These are phyloP conservation scores for Gymnobelideus leadbeateri DNA, from an alignment of 2,113 vertebrate genomes.

Conservation along the genomic window DNA sequence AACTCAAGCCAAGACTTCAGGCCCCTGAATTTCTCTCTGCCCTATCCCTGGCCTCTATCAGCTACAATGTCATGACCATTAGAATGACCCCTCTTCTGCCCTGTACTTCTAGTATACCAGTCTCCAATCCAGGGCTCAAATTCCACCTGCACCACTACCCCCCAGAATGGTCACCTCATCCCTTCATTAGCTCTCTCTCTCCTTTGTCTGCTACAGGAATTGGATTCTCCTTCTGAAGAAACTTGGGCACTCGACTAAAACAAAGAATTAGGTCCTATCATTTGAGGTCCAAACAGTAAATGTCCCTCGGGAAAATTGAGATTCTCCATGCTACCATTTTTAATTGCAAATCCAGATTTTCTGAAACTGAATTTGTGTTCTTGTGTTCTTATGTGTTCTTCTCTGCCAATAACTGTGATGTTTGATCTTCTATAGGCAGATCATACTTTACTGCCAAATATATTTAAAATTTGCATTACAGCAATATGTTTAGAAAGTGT, in stretches of 20 bases:
- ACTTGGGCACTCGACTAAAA: not conserved
- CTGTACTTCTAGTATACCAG: no score
- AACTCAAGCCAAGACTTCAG: no score
- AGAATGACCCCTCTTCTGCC: no score
- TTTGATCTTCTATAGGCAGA: not conserved
- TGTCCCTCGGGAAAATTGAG: not conserved
- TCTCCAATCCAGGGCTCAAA: no score
- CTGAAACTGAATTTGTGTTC: not conserved
- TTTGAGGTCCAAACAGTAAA: not conserved
- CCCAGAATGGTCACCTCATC: no score
- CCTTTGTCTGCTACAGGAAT: no score
- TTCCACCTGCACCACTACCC: no score
- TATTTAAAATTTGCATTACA: not conserved
- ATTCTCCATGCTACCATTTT: not conserved
- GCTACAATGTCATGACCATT: no score
- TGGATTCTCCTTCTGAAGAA: no score
- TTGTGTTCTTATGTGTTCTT: not conserved
- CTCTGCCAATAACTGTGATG: not conserved
- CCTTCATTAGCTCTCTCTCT: no score
- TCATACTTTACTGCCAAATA: not conserved
- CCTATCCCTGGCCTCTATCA: no score
- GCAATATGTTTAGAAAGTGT: not conserved
- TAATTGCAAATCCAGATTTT: not conserved
- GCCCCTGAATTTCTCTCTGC: no score
- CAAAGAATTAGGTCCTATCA: not conserved